These are phyloP conservation scores for Aphidius ervi DNA, from an alignment of 1,140 invertebrate genomes.

Conservation along the genomic window DNA sequence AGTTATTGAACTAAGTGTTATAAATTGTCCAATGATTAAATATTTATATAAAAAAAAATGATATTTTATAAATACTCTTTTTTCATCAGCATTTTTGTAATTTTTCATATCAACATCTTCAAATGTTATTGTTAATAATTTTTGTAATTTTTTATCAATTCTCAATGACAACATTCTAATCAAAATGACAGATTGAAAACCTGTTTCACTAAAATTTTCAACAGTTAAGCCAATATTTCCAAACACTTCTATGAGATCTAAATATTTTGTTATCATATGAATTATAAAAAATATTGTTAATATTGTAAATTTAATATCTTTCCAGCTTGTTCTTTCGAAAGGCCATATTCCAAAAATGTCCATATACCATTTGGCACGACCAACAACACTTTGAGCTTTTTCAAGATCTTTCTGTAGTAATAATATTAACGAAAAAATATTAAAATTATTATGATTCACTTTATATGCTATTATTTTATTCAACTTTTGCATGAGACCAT, in stretches of 20 bases:
- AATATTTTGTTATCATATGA: not conserved
- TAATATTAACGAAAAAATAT: not conserved
- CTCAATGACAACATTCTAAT: no score
- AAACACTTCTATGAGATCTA: slow-evolving; percentile 4
- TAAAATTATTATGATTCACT: not conserved
- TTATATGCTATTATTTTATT: not conserved
- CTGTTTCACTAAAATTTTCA: slow-evolving; percentile 3
- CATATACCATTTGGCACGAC: no score
- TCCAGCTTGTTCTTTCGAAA: not conserved
- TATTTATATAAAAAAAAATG: no score
- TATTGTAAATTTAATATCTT: not conserved
- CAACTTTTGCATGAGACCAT: not conserved
- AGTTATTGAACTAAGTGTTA: no score
- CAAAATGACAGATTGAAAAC: not conserved
- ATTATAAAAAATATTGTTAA: slow-evolving; percentile 1
- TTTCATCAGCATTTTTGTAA: no score
- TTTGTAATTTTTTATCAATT: not conserved
- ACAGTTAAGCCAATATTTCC: slow-evolving; percentile 7
- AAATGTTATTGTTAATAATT: no score
- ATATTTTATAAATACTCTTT: no score
- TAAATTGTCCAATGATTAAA: no score
- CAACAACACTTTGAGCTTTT: not conserved
- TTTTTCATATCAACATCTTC: not conserved
- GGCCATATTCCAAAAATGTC: not conserved
- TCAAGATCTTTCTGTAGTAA: not conserved